Base-by-base conservation (phyloP, 2,113 vertebrate genomes). In the Nannobrachium achirus region DNA sequence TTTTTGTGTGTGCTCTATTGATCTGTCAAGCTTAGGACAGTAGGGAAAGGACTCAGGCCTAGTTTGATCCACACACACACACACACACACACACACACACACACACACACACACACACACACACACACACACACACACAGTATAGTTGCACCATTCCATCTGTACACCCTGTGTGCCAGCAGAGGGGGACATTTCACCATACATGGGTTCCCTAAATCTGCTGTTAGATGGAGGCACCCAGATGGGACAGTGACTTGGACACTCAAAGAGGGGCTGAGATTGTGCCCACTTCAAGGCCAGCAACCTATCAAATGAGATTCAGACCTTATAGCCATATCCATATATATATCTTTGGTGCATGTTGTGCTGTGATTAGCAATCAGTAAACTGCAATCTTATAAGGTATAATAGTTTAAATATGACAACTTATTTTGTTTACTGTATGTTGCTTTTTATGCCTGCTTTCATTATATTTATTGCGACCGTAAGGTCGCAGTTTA, bases 361-460 rank as follows among this genome's bases (percentile, higher is more conserved):
- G 91, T 84, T 82, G 84, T 91, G 90, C 89, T 91, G 92, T 93
- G 90, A 93, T 91, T 88, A 89, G 90, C 88, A 91, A 93, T 91
- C 92, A 89, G 90, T 92, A 87, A 92, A 91, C 89, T 93, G 90
- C 88, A 92, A 91, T 92, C 86, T 90, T 85, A 81, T 85, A 82
- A 72, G 76, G 76, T 89, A 81, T 86, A 86, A 78, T 84, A 75
- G 80, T 88, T 89, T 88, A 71, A 77, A 72, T 79, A 83, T 86
- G 60, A 80, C 44, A 41, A 48, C 15, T 48, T 79, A 84, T 80
- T 71, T 10, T 58, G 49, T 85, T 81, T 78, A 72, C 85, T 78
- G 71, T 75, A 78, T 88, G 62, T 87, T 79, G 19, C 73, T 78
- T 80, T 65, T 75, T 81, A 79, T 79, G 79, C 87, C 74, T 84